Evolutionary conservation across 2,797 vertebrate species (phyloP), one percentile per base, ranked within the genome.

Genomic region (Aldrovandia affinis): DNA sequence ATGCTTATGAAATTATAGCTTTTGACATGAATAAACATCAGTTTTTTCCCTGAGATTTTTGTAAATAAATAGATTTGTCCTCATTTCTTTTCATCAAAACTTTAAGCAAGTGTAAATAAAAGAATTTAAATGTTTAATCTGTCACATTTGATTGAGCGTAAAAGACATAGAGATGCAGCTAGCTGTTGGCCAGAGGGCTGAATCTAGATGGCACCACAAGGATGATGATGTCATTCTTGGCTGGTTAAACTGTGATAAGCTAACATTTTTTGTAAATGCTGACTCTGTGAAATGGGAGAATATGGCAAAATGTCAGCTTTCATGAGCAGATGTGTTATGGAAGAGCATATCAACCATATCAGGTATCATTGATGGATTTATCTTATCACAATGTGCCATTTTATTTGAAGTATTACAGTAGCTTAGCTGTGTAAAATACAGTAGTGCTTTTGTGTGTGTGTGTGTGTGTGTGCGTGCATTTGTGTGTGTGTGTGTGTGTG

Each of bases 401-500:
- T 44, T 39, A 15, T 44, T 75, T 42, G 70, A 75, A 39, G 30
- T 39, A 70, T 70, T 70, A 75, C 20, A 42, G 70, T 44, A 75
- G 22, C 70, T 25, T 44, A 22, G 39, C 70, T 25, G 18, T 9
- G 39, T 7, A 8, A 7, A 20, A 73, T 75, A 42, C 5, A 25
- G 39, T 75, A 70, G 39, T 18, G 22, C 70, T 25, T 36, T 30
- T 33, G n/a, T 73, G 77, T 82, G 83, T 79, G 85, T 87, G 87
- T 87, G 83, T 83, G 83, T 84, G 86, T 86, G 86, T 85, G 84
- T 82, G 85, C 87, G 87, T 84, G 36, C 3, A 30, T 36, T 30
- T 33, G n/a, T 73, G 77, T 82, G 83, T 79, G 85, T 87, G 87
- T 87, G 83, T 83, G 83, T 84, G 86, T 86, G 86, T 85, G 84